Evolutionary conservation across 2,888 invertebrate species (phyloP), one percentile per base, ranked within the genome.

Genomic region (Carcina quercana): DNA sequence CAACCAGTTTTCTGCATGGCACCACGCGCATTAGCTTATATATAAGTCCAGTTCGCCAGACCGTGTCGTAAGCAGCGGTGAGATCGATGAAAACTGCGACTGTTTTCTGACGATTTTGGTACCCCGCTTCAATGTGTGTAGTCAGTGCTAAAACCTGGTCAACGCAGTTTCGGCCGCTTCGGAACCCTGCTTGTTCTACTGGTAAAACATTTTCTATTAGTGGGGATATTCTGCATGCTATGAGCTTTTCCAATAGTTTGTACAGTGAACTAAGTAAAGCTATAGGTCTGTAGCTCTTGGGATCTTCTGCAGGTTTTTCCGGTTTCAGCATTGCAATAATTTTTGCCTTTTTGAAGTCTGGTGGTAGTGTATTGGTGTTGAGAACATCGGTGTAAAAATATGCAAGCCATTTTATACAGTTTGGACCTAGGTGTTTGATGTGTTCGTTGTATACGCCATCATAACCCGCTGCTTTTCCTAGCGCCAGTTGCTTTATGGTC

Each of bases 141-240:
- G 26, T 26, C 15, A 26, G 26, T 2, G 26, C 26, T 15, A 26
- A 15, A n/a, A 8, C 25, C 13, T 25, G 25, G 25, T 25, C 25
- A 3, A 15, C 2, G n/a, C 26, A 26, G 15, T 15, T 8, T 2
- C 14, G 15, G 15, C 15, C 15, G 5, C 15, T 15, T 15, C 15
- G 3, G 7, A 26, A 26, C 8, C 26, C 26, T 3, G 26, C 26
- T 13, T 25, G 13, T 12, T 25, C 25, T 5, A 13, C 26, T 4
- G 14, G 14, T 2, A 26, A n/a, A n/a, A 8, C 15, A 8, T 2
- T 5, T 5, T 26, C 15, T 5, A 26, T 15, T 15, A 15, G 5
- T 5, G 26, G 15, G 15, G 6, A 26, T 15, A 26, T n/a, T 5
- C 15, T 14, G 15, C 15, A 15, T 14, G 13, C 13, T 4, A 15